Evolutionary conservation across 2,113 vertebrate species (phyloP), one percentile per base, ranked within the genome.

Genomic region (Siniperca chuatsi): DNA sequence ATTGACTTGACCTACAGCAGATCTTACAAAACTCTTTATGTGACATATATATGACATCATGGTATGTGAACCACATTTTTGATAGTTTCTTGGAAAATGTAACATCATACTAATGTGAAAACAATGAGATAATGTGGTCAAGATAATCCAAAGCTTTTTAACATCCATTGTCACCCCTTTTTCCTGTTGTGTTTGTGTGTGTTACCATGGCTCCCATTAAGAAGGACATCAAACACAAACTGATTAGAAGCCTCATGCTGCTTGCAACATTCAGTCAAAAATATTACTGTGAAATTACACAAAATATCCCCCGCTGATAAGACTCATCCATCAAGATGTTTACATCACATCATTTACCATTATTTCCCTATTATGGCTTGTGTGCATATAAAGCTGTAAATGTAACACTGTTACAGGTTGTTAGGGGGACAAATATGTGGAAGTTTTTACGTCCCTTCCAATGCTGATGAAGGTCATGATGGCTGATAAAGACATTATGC

Each of bases 301-400:
- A 88, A 70, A 88, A 78, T 46, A 83, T 78, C 52, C 16, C 48
- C 64, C 0, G 1, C 78, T 65, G 62, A 55, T 81, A 11, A 62
- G 16, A 77, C 42, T 68, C 62, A 78, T 65, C 84, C 25, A 64
- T 84, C 65, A 64, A 58, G 23, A 69, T 83, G 44, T 90, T 88
- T 86, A 81, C 35, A 37, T 75, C 40, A 55, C 50, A 57, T 68
- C 76, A 52, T 74, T 76, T 79, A 81, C 44, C 42, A 73, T 62
- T 55, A 77, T 57, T 73, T 87, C 10, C 52, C 12, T 46, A 40
- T 81, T 61, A 67, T 54, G 3, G 75, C 64, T 79, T 57, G 54
- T 52, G 13, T 20, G 29, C 25, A 72, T 57, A 29, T 70, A 72
- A 64, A 55, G 54, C 37, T 0, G 2, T 8, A 44, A 76, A 20